Percentiles rank a stretch among this genome's conserved stretches.
These are phyloP conservation scores for Dasyurus viverrinus DNA, from an alignment of 2,113 vertebrate genomes.

Conservation along the genomic window DNA sequence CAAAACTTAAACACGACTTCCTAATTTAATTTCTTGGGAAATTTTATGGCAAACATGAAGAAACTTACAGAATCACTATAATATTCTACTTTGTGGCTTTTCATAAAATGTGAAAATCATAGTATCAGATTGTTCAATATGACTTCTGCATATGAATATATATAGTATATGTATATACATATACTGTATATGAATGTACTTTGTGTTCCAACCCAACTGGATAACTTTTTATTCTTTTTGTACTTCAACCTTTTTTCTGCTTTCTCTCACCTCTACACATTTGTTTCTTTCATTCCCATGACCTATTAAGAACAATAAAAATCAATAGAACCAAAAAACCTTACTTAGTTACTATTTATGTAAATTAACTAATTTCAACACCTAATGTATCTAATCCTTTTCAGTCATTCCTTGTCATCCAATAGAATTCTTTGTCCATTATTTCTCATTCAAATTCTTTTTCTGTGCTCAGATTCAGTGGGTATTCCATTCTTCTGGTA, in stretches of 20 bases:
- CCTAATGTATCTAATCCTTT: neutral
- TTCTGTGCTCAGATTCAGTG: neutral
- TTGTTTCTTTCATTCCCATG: neutral
- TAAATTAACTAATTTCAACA: neutral
- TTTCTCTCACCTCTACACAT: neutral
- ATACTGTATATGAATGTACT: no score
- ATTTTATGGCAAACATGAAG: neutral
- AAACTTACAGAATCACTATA: conserved; percentile 14
- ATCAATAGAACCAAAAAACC: neutral
- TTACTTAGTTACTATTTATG: neutral
- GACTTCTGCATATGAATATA: neutral
- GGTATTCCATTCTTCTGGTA: neutral
- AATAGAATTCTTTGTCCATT: neutral
- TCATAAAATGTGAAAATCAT: conserved; percentile 13
- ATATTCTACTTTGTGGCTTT: conserved; percentile 1
- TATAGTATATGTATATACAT: no score
- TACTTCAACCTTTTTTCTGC: neutral
- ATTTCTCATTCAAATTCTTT: neutral
- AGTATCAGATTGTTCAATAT: conserved; percentile 14
- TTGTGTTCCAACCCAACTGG: neutral
- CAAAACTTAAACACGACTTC: neutral
- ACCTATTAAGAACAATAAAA: neutral
- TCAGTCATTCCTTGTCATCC: neutral
- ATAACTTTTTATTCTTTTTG: neutral
- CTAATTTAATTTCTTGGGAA: conserved; percentile 26